Evolutionary conservation across 2,797 vertebrate genomes (phyloP).

Genomic region (Microctenopoma lineatum): DNA sequence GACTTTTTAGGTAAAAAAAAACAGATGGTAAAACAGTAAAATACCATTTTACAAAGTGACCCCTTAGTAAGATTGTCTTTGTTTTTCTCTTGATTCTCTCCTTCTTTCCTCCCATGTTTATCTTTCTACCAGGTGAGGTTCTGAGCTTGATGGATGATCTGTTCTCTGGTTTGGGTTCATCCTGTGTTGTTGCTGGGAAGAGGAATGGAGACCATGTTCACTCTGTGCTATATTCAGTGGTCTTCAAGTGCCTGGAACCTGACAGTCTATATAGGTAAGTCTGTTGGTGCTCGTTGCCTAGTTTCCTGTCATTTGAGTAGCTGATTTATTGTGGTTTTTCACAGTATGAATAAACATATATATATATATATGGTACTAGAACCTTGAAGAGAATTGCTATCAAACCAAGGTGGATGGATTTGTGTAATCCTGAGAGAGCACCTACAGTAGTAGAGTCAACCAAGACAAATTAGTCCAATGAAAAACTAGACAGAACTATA

Average conservation of each 20-base stretch:
- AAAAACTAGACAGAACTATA: neutral
- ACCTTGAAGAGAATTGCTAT: neutral
- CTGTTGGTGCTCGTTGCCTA: conserved; percentile 6
- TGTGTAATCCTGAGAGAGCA: neutral
- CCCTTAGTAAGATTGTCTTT: conserved; percentile 1
- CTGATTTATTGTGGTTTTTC: conserved; percentile 26
- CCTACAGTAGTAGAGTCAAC: neutral
- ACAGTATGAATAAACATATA: conserved; percentile 29
- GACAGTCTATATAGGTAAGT: conserved; percentile 99
- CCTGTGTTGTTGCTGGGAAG: conserved; percentile 93
- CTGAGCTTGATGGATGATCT: conserved; percentile 96
- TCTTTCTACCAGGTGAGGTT: conserved; percentile 88
- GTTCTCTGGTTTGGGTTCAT: conserved; percentile 93
- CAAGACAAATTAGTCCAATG: neutral
- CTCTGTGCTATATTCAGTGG: conserved; percentile 91
- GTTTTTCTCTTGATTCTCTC: conserved; percentile 15
- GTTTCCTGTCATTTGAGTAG: conserved; percentile 19
- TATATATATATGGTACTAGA: neutral
- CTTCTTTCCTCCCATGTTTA: conserved; percentile 7
- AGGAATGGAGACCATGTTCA: conserved; percentile 89
- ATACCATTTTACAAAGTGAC: conserved; percentile 14
- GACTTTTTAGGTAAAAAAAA: conserved; percentile 12
- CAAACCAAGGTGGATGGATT: neutral
- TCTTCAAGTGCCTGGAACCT: conserved; percentile 99
- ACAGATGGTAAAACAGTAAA: conserved; percentile 17